A percentile compares a stretch with the other conserved stretches of the same genome.
Evolutionary conservation across 2,797 vertebrate genomes (phyloP).

Genomic region (Myotis planiceps): DNA sequence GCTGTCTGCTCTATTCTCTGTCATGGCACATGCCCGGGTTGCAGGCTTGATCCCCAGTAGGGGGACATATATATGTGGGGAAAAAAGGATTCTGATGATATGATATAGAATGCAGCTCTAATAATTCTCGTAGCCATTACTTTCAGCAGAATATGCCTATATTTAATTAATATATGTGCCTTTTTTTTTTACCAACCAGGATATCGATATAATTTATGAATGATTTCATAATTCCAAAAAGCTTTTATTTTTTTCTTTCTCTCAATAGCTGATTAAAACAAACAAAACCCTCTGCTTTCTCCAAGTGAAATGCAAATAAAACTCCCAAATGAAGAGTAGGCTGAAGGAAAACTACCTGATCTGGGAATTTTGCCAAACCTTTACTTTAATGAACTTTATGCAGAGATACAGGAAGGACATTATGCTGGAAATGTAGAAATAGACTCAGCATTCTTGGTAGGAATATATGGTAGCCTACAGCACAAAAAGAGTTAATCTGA

Average conservation of each 20-base stretch:
- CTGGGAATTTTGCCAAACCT: constrained; percentile 39
- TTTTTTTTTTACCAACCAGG: neutral
- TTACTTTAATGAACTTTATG: constrained; percentile 66
- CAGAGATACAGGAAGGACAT: neutral
- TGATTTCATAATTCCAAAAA: neutral
- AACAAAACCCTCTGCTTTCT: neutral
- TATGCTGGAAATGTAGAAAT: constrained; percentile 51
- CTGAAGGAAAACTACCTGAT: constrained; percentile 50
- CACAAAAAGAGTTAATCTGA: constrained; percentile 55
- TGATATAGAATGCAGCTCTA: neutral
- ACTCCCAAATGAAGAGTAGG: neutral
- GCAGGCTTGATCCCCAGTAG: neutral
- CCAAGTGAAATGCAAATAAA: constrained; percentile 59
- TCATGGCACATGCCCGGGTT: neutral
- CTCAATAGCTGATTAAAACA: neutral
- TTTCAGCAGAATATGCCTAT: neutral
- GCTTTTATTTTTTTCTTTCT: neutral
- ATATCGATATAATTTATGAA: neutral
- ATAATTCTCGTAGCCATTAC: neutral
- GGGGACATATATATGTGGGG: too few species aligned
- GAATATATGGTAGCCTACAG: neutral
- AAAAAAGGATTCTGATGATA: neutral
- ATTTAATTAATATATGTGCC: neutral
- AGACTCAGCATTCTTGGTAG: neutral
- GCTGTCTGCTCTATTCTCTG: neutral